phyloP scores from a whole-genome alignment of 2,888 invertebrate genomes.

The Masnerella sp. region DNA sequence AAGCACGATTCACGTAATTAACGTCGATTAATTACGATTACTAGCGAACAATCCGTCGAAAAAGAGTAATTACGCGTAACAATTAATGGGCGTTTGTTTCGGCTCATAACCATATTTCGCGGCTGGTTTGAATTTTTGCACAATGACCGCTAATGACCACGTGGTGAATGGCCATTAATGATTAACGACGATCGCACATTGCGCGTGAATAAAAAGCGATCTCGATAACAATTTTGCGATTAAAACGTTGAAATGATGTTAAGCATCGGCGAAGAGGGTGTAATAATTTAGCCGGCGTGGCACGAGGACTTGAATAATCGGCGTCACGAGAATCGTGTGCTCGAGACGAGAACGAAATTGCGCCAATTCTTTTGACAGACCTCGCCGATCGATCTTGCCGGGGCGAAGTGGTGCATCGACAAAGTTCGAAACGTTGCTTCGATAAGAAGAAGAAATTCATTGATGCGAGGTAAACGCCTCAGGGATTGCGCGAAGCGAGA shows the following conservation, averaged over 20 bases:
- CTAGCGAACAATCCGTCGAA: neutral
- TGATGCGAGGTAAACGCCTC: slow-evolving; percentile 62
- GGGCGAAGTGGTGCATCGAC: slow-evolving; percentile 57
- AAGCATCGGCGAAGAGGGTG: slow-evolving; percentile 46
- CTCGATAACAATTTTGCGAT: slow-evolving; percentile 47
- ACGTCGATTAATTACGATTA: slow-evolving; percentile 2
- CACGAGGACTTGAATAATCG: slow-evolving; percentile 55
- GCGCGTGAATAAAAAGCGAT: slow-evolving; percentile 44
- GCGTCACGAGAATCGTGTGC: slow-evolving; percentile 55
- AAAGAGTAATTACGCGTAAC: slow-evolving; percentile 10
- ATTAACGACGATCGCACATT: slow-evolving; percentile 22
- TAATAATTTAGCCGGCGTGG: slow-evolving; percentile 55
- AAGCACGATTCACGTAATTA: too few relatives aligned
- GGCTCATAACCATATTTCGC: slow-evolving; percentile 6
- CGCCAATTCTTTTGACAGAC: slow-evolving; percentile 60
- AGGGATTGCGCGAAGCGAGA: slow-evolving; percentile 60
- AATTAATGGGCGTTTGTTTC: slow-evolving; percentile 12
- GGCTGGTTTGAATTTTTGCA: slow-evolving; percentile 4
- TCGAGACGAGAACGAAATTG: slow-evolving; percentile 58
- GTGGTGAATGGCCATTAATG: slow-evolving; percentile 16
- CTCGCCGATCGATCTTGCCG: slow-evolving; percentile 53
- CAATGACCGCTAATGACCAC: slow-evolving; percentile 16
- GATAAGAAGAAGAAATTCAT: slow-evolving; percentile 61
- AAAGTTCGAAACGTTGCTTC: slow-evolving; percentile 61
- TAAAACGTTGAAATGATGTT: slow-evolving; percentile 53